Evolutionary conservation across 2,888 invertebrate genomes (phyloP), one percentile per base, ranked within the genome.

Genomic region (Andrena fulva): DNA sequence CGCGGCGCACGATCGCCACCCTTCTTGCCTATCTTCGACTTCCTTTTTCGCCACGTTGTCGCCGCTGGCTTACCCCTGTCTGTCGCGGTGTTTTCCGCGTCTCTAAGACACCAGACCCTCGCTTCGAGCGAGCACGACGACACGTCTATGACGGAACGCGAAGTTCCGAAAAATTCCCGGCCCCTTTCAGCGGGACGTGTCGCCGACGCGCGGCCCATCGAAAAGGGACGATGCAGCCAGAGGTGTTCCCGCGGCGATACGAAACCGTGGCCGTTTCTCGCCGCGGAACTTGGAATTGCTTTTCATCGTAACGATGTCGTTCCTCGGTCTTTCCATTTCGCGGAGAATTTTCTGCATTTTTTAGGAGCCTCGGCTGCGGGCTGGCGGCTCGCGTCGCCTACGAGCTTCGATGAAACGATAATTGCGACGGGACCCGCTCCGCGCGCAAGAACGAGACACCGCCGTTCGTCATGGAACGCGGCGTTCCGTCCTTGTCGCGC

Each of bases 281-380:
- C 1, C 50, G 59, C 42, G 29, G 56, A 77, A 50, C 64, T 71
- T 27, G 56, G 20, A 66, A 66, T 63, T 56, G 62, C 67, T 31
- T 42, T 62, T 62, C 62, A 31, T 31, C 52, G 70, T 71, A 63
- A 67, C 63, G 77, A 52, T 48, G 68, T 68, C 78, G 74, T 74
- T 42, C 48, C 29, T 24, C 56, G 67, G 66, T 56, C 48, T 62
- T 52, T 63, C 42, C 78, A 67, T 72, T 79, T 80, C 78, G 71
- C 79, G 62, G 62, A 35, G 29, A 63, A 79, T 72, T 71, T 72
- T 52, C 80, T 10, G 27, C 62, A 67, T 78, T 80, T 72, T 60
- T 56, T 12, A 10, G 67, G 48, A 63, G 56, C 67, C 72, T 42
- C 79, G 79, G 77, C 78, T 52, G 78, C 70, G 16, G 6, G 70